Evolutionary conservation across 2,888 invertebrate species (phyloP).

Genomic region (Taphrorychus bicolor): DNA sequence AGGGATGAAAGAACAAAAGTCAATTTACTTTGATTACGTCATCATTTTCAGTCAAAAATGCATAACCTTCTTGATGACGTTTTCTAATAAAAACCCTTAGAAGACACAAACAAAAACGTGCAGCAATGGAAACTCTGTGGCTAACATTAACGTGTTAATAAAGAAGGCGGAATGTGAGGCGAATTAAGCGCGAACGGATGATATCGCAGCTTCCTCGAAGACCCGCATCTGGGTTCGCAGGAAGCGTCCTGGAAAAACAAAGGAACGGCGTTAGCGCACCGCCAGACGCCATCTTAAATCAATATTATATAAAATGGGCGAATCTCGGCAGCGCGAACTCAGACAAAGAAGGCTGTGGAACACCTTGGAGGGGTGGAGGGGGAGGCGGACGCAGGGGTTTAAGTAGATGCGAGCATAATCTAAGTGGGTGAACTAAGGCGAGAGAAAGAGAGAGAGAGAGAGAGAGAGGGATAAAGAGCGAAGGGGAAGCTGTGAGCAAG

Average conservation of each 20-base stretch:
- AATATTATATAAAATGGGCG: constrained; percentile 62
- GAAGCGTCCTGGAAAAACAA: constrained; percentile 45
- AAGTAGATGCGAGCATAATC: background rate
- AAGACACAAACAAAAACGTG: too few relatives aligned
- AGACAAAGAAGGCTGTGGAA: constrained; percentile 43
- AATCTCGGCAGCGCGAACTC: constrained; percentile 50
- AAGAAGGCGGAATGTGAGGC: background rate
- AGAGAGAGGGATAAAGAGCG: too few relatives aligned
- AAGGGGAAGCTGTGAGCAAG: too few relatives aligned
- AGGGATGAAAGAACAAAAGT: too few relatives aligned
- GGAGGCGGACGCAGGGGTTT: background rate
- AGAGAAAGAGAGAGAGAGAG: too few relatives aligned
- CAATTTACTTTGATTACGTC: too few relatives aligned
- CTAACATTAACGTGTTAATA: too few relatives aligned
- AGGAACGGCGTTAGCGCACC: constrained; percentile 45
- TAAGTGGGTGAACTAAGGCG: background rate
- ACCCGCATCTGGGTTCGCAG: constrained; percentile 38
- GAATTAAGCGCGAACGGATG: constrained; percentile 16
- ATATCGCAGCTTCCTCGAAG: constrained; percentile 20
- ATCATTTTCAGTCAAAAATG: too few relatives aligned
- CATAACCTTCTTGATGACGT: too few relatives aligned
- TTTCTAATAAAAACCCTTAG: too few relatives aligned
- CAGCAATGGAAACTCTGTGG: too few relatives aligned
- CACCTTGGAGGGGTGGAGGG: constrained; percentile 38
- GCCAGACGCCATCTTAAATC: constrained; percentile 59